Evolutionary conservation across 2,113 vertebrate genomes (phyloP).

Genomic region (Pica pica): DNA sequence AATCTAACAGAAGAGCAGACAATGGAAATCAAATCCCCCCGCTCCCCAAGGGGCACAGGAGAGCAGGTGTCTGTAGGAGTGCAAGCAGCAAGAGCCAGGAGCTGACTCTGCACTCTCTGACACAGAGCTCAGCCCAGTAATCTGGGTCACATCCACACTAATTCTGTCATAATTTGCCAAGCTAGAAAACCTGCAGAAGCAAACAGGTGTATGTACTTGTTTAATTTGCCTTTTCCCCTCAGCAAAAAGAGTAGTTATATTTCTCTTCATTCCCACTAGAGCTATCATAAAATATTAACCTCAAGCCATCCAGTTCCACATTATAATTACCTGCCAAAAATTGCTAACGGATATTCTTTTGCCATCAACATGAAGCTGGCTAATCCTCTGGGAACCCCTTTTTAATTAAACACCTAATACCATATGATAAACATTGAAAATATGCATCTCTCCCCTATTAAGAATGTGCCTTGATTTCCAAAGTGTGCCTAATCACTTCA

Average conservation of each 20-base stretch:
- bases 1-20: not conserved
- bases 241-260: not conserved
- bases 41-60: not conserved
- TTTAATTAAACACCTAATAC: constrained; percentile 70
- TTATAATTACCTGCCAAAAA: constrained; percentile 67
- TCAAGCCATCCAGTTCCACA: not conserved
- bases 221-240: not conserved
- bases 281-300: constrained; percentile 48
- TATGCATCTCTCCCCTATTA: not conserved
- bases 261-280: constrained; percentile 27
- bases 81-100: not conserved
- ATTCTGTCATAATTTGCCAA: not conserved
- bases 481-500: constrained; percentile 44
- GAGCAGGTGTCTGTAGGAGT: not conserved
- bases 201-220: not conserved
- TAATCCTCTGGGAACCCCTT: constrained; percentile 48
- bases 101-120: rapidly evolving
- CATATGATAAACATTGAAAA: constrained; percentile 25
- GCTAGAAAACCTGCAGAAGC: not conserved
- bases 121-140: not conserved
- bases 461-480: constrained; percentile 19
- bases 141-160: not conserved
- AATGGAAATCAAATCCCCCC: not conserved
- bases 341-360: constrained; percentile 38
- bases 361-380: constrained; percentile 26